A percentile compares a stretch with the other conserved stretches of the same genome.
These are phyloP conservation scores for Oasisia sp. DNA, from an alignment of 2,888 invertebrate species.

Conservation along the genomic window DNA sequence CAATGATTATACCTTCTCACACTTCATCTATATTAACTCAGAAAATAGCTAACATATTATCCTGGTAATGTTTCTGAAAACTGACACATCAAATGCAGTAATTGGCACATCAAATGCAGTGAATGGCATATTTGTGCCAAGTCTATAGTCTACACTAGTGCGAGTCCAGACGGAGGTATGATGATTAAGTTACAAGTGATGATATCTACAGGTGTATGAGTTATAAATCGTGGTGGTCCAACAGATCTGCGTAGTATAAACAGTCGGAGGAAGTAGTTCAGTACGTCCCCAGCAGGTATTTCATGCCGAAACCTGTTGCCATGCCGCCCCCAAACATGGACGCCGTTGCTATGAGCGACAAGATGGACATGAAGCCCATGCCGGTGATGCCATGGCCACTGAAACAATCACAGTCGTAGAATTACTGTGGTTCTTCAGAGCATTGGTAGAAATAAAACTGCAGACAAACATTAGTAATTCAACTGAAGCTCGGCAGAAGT, in stretches of 20 bases:
- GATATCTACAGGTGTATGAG: neutral
- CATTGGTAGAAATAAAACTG: neutral
- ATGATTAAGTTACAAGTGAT: neutral
- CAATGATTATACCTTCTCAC: neutral
- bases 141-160: neutral
- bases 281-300: conserved; percentile 23
- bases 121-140: too few relatives aligned
- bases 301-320: conserved; percentile 32
- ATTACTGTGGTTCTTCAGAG: neutral
- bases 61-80: too few relatives aligned
- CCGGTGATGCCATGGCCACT: conserved; percentile 46
- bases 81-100: too few relatives aligned
- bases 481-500: neutral
- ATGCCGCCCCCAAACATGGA: conserved; percentile 39
- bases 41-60: too few relatives aligned
- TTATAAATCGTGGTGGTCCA: neutral
- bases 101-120: too few relatives aligned
- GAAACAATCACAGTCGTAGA: conserved; percentile 13
- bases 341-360: conserved; percentile 41
- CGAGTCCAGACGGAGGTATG: neutral
- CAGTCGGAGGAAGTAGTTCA: neutral
- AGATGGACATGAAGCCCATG: conserved; percentile 44
- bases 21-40: too few relatives aligned
- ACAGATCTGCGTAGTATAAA: neutral
- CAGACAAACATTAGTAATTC: too few relatives aligned